Evolutionary conservation across 2,888 invertebrate genomes (phyloP), one percentile per base, ranked within the genome.

Genomic region (Empis livida): DNA sequence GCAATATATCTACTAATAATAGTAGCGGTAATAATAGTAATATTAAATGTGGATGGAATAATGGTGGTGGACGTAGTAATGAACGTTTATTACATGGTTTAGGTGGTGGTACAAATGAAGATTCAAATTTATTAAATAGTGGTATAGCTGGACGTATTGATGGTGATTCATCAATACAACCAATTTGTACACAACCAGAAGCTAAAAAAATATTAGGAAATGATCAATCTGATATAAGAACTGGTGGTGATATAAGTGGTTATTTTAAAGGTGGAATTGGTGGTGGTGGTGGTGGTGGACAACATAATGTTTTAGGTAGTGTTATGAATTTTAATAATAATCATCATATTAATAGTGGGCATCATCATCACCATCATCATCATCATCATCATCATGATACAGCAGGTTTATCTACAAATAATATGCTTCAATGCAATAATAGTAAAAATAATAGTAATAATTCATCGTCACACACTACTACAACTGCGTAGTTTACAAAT

Each of bases 121-220:
- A 62, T 55, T 61, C 63, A 62, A 65, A 65, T 64, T 64, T 59
- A 57, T 49, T 57, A 54, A 40, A 43, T 47, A 16, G 16, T 47
- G 14, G 30, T 53, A 31, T 45, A 57, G 10, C 55, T 56, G 17
- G 43, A 11, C 50, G 57, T 27, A 64, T 63, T 47, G 66, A 65
- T 53, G 63, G 62, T 44, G 63, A 63, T 56, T 57, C 64, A 30
- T 57, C 56, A 47, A 59, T 59, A 51, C 58, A 61, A 51, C 67
- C 68, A 31, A 68, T 69, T 43, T 68, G 68, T 54, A 68, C 69
- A 42, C 69, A 69, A 49, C 68, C 69, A 10, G 69, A 69, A 59
- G 61, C 61, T 20, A 65, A 59, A 45, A 53, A 49, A 45, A 51
- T 53, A 42, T 53, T 50, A 14, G 42, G 46, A 42, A 47, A 43